phyloP scores from a whole-genome alignment of 2,797 vertebrate genomes.

The Bovichtus variegatus region DNA sequence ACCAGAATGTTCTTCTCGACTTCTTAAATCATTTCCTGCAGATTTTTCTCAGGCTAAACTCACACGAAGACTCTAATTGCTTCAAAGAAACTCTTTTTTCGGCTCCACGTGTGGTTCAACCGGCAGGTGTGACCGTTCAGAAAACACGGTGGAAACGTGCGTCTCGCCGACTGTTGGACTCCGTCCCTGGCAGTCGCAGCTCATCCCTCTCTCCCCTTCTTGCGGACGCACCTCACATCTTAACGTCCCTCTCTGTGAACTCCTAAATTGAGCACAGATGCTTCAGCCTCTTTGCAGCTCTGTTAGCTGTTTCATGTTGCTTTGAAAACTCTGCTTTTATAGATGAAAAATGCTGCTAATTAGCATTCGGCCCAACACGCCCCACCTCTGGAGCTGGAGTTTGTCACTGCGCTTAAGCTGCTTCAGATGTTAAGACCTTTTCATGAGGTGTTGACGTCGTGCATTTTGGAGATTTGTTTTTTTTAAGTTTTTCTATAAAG shows the following conservation, averaged over 20 bases:
- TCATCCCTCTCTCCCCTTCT: conserved; percentile 29
- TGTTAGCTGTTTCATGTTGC: conserved; percentile 56
- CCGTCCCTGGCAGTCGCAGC: background rate
- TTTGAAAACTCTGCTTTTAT: conserved; percentile 65
- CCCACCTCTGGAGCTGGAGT: conserved; percentile 23
- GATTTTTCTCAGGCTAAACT: background rate
- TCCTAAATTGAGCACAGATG: conserved; percentile 76
- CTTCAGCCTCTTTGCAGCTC: conserved; percentile 35
- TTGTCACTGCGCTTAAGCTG: conserved; percentile 47
- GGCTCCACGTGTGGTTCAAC: background rate
- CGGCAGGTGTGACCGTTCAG: too few species aligned
- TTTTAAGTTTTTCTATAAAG: background rate
- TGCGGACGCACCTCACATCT: conserved; percentile 44
- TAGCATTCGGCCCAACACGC: conserved; percentile 51
- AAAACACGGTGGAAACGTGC: too few species aligned
- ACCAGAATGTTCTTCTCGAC: background rate
- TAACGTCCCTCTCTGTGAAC: conserved; percentile 42
- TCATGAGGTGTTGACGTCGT: conserved; percentile 49
- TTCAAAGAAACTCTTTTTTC: background rate
- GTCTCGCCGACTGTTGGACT: background rate
- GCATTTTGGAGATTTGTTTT: background rate
- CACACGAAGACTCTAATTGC: background rate
- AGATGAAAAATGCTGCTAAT: conserved; percentile 71
- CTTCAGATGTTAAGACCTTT: conserved; percentile 61
- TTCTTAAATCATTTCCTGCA: background rate